phyloP scores from a whole-genome alignment of 1,140 invertebrate genomes.

The Hesperophylax magnus region DNA sequence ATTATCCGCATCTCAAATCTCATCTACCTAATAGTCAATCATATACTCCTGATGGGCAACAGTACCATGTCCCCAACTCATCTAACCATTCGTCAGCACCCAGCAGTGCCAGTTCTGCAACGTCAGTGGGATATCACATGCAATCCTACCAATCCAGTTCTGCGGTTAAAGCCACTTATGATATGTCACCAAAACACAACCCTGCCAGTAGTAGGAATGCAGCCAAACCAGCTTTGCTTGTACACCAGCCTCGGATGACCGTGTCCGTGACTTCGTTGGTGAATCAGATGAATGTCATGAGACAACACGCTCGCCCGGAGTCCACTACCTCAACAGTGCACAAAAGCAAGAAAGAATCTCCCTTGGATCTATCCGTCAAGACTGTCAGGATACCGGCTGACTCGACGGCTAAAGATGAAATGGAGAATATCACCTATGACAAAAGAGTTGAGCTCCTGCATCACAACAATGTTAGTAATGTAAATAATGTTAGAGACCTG shows the following conservation, averaged over 20 bases:
- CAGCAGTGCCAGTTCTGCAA: not conserved
- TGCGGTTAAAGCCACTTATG: constrained; percentile 62
- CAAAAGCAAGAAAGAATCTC: constrained; percentile 78
- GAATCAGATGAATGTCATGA: constrained; percentile 68
- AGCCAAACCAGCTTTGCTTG: constrained; percentile 62
- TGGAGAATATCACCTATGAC: constrained; percentile 65
- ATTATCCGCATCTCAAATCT: constrained; percentile 47
- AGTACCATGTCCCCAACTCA: constrained; percentile 20
- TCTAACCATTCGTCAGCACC: constrained; percentile 18
- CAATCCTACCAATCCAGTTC: constrained; percentile 60
- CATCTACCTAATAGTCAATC: constrained; percentile 32
- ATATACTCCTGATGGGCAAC: constrained; percentile 3
- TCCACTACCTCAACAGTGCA: constrained; percentile 3
- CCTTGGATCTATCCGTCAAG: constrained; percentile 87
- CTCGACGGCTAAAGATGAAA: constrained; percentile 83
- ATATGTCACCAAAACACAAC: constrained; percentile 60
- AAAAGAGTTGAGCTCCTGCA: constrained; percentile 53
- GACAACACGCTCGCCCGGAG: constrained; percentile 54
- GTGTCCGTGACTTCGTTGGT: constrained; percentile 68
- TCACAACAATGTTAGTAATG: constrained; percentile 2
- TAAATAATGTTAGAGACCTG: constrained; percentile 21
- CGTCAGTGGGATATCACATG: constrained; percentile 35
- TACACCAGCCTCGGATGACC: constrained; percentile 66
- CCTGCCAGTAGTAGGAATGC: constrained; percentile 3
- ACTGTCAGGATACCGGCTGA: constrained; percentile 88